phyloP scores from a whole-genome alignment of 2,888 invertebrate genomes.

The Rhagonycha lutea region DNA sequence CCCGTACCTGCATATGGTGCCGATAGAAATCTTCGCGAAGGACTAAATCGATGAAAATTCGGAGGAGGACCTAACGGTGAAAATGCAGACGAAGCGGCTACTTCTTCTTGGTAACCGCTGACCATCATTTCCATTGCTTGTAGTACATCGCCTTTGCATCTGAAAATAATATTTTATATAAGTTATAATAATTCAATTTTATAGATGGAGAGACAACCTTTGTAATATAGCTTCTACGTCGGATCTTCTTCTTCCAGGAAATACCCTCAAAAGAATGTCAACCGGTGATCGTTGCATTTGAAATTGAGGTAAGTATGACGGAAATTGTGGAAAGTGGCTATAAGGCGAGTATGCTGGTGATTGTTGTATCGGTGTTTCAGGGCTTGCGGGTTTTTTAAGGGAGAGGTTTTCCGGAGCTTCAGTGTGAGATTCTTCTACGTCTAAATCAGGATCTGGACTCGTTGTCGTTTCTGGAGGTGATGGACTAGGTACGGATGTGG shows the following conservation, averaged over 20 bases:
- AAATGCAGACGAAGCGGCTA: slow-evolving; percentile 67
- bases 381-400: slow-evolving; percentile 68
- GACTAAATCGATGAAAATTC: slow-evolving; percentile 64
- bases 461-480: slow-evolving; percentile 46
- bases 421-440: slow-evolving; percentile 59
- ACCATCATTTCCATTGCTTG: slow-evolving; percentile 92
- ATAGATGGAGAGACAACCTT: slow-evolving; percentile 47
- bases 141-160: slow-evolving; percentile 78
- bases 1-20: slow-evolving; percentile 85
- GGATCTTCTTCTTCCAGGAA: slow-evolving; percentile 82
- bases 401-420: slow-evolving; percentile 80
- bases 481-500: slow-evolving; percentile 57
- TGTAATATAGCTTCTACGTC: slow-evolving; percentile 86
- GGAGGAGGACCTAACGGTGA: slow-evolving; percentile 69
- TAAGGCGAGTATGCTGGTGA: slow-evolving; percentile 47
- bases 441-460: slow-evolving; percentile 58
- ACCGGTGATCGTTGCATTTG: slow-evolving; percentile 72
- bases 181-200: neutral
- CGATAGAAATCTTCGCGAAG: slow-evolving; percentile 76
- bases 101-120: slow-evolving; percentile 57
- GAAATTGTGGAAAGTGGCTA: slow-evolving; percentile 57
- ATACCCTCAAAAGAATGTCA: slow-evolving; percentile 86
- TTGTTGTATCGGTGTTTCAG: slow-evolving; percentile 42
- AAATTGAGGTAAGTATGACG: slow-evolving; percentile 46
- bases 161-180: slow-evolving; percentile 34